Conservation (phyloP, 2,888 invertebrate species). For the Endomychus coccineus region DNA sequence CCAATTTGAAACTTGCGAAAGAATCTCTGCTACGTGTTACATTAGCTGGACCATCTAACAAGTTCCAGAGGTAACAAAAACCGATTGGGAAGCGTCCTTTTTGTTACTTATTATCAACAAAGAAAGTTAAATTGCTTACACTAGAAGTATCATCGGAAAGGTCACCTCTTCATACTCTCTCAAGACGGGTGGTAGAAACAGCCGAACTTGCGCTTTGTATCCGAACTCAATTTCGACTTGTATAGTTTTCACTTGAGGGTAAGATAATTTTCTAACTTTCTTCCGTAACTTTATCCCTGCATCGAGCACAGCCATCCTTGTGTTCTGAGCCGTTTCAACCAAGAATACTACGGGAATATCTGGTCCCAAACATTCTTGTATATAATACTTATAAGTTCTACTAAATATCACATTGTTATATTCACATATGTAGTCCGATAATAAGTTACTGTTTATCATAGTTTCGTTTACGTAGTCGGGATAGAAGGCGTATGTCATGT, state of each 20-base stretch:
- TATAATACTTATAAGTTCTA: constrained; percentile 46
- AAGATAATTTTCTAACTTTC: constrained; percentile 58
- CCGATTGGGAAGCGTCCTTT: no score
- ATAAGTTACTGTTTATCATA: constrained; percentile 40
- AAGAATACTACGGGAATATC: constrained; percentile 62
- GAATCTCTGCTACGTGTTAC: no score
- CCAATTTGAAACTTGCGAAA: no score
- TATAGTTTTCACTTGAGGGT: constrained; percentile 66
- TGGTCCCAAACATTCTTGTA: constrained; percentile 76
- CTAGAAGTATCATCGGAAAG: constrained; percentile 72
- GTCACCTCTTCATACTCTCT: constrained; percentile 76
- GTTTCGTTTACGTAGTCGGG: constrained; percentile 44
- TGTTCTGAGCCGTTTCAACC: constrained; percentile 53
- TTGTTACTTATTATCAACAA: no score
- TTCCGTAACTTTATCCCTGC: constrained; percentile 58
- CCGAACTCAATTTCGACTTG: constrained; percentile 59
- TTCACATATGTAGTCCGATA: constrained; percentile 39
- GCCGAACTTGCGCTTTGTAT: constrained; percentile 65
- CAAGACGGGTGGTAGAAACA: constrained; percentile 76
- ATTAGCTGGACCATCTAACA: no score
- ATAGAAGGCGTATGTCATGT: constrained; percentile 36
- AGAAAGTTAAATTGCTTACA: constrained; percentile 61
- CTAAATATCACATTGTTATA: constrained; percentile 64
- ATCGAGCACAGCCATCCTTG: constrained; percentile 58
- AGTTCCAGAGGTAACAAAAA: no score